Evolutionary conservation across 2,113 vertebrate genomes (phyloP).

Genomic region (Myrmecophaga tridactyla): DNA sequence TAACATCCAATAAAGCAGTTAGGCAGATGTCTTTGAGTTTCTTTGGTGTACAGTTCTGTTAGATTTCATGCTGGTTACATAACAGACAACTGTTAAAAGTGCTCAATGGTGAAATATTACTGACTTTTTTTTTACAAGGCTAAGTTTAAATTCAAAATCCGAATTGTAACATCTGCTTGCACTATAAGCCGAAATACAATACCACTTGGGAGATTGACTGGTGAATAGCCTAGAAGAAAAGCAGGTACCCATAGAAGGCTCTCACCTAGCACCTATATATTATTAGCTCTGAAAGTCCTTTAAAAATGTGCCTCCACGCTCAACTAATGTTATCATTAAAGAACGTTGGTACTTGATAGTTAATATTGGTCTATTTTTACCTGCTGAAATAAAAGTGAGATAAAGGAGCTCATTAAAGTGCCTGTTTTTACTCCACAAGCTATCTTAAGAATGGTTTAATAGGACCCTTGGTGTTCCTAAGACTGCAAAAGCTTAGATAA

Average conservation of each 20-base stretch:
- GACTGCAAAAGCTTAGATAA: not conserved
- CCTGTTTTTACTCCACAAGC: not conserved
- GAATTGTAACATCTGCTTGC: slow-evolving; percentile 55
- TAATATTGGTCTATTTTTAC: slow-evolving; percentile 42
- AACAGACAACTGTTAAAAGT: slow-evolving; percentile 57
- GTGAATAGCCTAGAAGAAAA: not conserved
- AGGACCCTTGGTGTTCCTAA: not conserved
- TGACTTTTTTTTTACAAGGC: slow-evolving; percentile 60
- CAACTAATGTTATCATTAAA: slow-evolving; percentile 3
- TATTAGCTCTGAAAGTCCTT: not conserved
- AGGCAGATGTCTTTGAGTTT: slow-evolving; percentile 71
- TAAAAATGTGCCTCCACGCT: not conserved
- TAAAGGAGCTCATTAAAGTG: slow-evolving; percentile 26
- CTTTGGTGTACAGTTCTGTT: slow-evolving; percentile 62
- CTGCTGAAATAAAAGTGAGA: slow-evolving; percentile 13
- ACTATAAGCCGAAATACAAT: slow-evolving; percentile 8
- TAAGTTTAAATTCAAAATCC: slow-evolving; percentile 60
- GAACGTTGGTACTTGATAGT: not conserved
- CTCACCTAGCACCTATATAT: not conserved
- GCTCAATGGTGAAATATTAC: slow-evolving; percentile 56
- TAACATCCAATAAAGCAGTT: slow-evolving; percentile 62
- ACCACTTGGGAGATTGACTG: slow-evolving; percentile 29
- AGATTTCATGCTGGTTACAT: slow-evolving; percentile 67
- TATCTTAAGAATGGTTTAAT: not conserved
- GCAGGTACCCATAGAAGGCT: not conserved